Evolutionary conservation across 1,140 invertebrate genomes (phyloP).

Genomic region (Berghia stephanieae): DNA sequence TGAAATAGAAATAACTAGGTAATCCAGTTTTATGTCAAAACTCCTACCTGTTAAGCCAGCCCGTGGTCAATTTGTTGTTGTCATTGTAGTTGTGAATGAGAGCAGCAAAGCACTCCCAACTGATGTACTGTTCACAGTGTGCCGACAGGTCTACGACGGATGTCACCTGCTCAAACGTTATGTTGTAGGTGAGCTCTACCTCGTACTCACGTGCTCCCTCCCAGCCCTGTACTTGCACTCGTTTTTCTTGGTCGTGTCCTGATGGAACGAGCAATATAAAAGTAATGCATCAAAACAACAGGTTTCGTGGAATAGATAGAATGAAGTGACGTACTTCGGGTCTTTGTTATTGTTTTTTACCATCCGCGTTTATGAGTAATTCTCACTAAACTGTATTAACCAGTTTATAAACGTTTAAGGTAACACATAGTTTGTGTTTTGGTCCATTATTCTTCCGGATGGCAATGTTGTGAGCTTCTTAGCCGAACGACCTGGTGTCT

Average conservation of each 20-base stretch:
- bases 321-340: too few species aligned
- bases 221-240: constrained; percentile 42
- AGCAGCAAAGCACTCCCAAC: constrained; percentile 54
- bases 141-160: constrained; percentile 48
- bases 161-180: constrained; percentile 39
- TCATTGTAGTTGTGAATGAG: constrained; percentile 48
- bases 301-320: too few species aligned
- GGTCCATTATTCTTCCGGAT: too few species aligned
- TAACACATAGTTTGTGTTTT: too few species aligned
- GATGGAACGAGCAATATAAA: neutral
- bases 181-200: constrained; percentile 41
- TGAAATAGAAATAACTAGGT: too few species aligned
- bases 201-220: constrained; percentile 51
- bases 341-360: too few species aligned
- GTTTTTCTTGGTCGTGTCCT: constrained; percentile 50
- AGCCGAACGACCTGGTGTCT: too few species aligned
- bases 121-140: constrained; percentile 51
- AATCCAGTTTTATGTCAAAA: neutral
- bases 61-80: constrained; percentile 46
- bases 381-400: too few species aligned
- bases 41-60: constrained; percentile 48
- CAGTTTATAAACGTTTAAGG: too few species aligned
- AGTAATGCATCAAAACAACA: neutral
- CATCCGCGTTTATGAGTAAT: too few species aligned
- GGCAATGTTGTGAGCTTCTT: too few species aligned